Base-by-base conservation (phyloP, 2,888 invertebrate genomes). In the Entomobrya proxima region DNA sequence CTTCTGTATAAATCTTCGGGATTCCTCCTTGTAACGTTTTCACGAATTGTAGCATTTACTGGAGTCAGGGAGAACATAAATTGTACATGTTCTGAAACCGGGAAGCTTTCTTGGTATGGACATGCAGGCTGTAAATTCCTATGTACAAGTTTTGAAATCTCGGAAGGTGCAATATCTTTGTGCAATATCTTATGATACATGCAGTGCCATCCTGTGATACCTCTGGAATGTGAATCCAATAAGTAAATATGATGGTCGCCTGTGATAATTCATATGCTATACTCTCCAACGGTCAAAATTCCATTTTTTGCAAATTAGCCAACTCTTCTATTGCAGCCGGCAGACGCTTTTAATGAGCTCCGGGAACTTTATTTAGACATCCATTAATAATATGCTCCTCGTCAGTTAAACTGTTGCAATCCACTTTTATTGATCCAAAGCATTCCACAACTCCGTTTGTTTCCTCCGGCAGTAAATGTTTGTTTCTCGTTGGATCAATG, bases 171-270 rank as follows among this genome's bases (percentile, higher is more conserved):
- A 30, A 30, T 9, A 2, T 47, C 40, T 3, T 13, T 47, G 11
- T 35, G 18, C n/a, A n/a, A 13, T 15, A 52, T 27, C 30, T 7
- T 6, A 80, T 24, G n/a, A 79, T 44, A 32, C 50, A 85, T 11
- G 79, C 58, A 11, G 0, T 64, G 1, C 85, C 85, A 35, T 72
- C 13, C 35, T 32, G 11, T 3, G 52, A 5, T 1, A 15, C 78
- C 86, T n/a, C 86, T 15, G 1, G 61, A 55, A 67, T 86, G 86
- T 2, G 50, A 50, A 47, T 86, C 86, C 50, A 83, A 86, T 0
- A 72, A 18, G 32, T 78, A 86, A 0, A 74, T 1, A 40, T 24
- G 13, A 9, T 32, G 1, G 1, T 61, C 32, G 35, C 50, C 47
- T 50, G 72, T 72, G 1, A 77, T 18, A 2, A 86, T 30, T 1